Evolutionary conservation across 2,888 invertebrate species (phyloP), one percentile per base, ranked within the genome.

Genomic region (Limnephilus rhombicus): DNA sequence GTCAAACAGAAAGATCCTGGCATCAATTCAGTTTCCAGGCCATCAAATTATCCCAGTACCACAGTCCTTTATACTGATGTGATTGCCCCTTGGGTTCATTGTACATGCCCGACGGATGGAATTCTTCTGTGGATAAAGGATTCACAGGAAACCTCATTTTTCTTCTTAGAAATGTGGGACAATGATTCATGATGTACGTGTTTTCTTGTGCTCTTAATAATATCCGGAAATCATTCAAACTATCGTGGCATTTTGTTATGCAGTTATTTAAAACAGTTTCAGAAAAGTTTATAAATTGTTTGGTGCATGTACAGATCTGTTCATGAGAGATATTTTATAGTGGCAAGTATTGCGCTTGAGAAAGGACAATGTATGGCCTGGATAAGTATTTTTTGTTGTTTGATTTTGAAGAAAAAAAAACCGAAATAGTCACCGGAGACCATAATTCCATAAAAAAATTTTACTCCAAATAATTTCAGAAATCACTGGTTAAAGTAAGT

Each of bases 121-220:
- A 91, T 91, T 91, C 80, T 80, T 34, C 80, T 34, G n/a, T 4
- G 85, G 85, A 91, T 91, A 91, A 91, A 85, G 85, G 41, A 91
- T 80, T 86, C 37, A 68, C 90, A 53, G 83, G 41, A 83, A 83
- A 83, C 83, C n/a, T 53, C 86, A 41, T n/a, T 41, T 86, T 86
- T 86, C 37, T 86, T 86, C 45, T 45, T n/a, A 31, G n/a, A 86
- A 86, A 86, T 86, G 18, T 83, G 68, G 24, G 68, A 68, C 68
- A 68, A 24, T 68, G 68, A 68, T 68, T 68, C 68, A 68, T 24
- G 68, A 68, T 9, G 68, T 24, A 68, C 7, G 68, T 68, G 68
- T 68, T 68, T 68, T 68, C n/a, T 68, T 68, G 24, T 24, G 24
- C 7, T 68, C 9, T 68, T 68, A 68, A 68, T n/a, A 68, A 68